A percentile compares a stretch with the other conserved stretches of the same genome.
phyloP scores from a whole-genome alignment of 2,888 invertebrate genomes.

The Cryptops parisi region DNA sequence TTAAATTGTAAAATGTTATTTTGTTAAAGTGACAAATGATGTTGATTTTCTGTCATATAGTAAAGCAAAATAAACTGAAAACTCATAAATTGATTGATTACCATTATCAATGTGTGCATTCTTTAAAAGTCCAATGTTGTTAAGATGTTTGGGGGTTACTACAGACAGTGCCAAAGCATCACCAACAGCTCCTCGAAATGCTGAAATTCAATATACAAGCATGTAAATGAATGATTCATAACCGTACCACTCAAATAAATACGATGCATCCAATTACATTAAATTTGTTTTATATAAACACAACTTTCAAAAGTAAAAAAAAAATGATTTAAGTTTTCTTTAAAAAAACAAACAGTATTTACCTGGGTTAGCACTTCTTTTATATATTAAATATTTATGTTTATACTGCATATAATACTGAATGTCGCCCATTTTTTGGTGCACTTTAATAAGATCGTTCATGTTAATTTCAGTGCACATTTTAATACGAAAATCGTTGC shows the following conservation, averaged over 20 bases:
- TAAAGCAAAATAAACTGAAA: no score
- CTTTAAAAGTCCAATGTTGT: neutral
- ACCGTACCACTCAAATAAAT: no score
- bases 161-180: conserved; percentile 40
- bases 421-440: conserved; percentile 29
- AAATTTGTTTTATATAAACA: no score
- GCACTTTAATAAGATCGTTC: conserved; percentile 23
- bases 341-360: neutral
- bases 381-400: conserved; percentile 22
- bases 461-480: conserved; percentile 25
- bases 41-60: no score
- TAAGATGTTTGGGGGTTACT: conserved; percentile 12
- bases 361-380: conserved; percentile 24
- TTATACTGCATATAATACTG: conserved; percentile 26
- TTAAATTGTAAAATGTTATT: no score
- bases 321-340: no score
- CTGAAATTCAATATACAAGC: no score
- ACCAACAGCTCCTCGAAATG: conserved; percentile 61
- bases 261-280: no score
- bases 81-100: no score
- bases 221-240: no score
- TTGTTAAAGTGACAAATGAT: no score
- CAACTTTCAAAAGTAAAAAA: no score
- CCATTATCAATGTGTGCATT: neutral
- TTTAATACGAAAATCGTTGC: conserved; percentile 28